Evolutionary conservation across 2,888 invertebrate genomes (phyloP), one percentile per base, ranked within the genome.

Genomic region (Napeogenes sylphis): DNA sequence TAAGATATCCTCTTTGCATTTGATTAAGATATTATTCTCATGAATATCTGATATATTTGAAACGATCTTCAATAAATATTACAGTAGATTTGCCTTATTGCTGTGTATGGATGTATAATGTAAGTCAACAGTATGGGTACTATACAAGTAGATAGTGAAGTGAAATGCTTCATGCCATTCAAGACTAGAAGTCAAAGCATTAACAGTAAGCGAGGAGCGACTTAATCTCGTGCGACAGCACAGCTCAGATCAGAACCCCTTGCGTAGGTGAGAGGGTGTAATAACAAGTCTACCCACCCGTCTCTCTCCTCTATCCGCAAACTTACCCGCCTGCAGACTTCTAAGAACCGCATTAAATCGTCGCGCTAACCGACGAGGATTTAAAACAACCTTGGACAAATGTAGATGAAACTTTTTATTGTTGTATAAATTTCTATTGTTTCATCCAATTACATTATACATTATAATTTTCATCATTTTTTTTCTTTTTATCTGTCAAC

Each of bases 231-330:
- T 78, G 81, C 84, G 85, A 85, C 85, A 83, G 84, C 80, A 81
- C 75, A 76, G 80, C 80, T 86, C 78, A 75, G 75, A 83, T 80
- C 77, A 77, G 83, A 82, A 82, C 83, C 83, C 82, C 86, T 74
- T 84, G 81, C 85, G 83, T 87, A 86, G 88, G 87, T 86, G 88
- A 88, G 85, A 87, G 87, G 86, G 89, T 87, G 88, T 87, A 87
- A 87, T 89, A 90, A 89, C 87, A 88, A 84, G 84, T 83, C 81
- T 76, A 74, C 75, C 76, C 78, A 78, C 76, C 75, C 76, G 72
- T 74, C 73, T 74, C 66, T 72, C 77, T 80, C 82, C 75, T 73
- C 77, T 76, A 77, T 78, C 80, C 81, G 76, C 83, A 75, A 72
- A 75, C 78, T 80, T 78, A 74, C 81, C 74, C 80, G 83, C 78